These are phyloP conservation scores for Crematogaster levior DNA, from an alignment of 2,888 invertebrate genomes.

Conservation along the genomic window DNA sequence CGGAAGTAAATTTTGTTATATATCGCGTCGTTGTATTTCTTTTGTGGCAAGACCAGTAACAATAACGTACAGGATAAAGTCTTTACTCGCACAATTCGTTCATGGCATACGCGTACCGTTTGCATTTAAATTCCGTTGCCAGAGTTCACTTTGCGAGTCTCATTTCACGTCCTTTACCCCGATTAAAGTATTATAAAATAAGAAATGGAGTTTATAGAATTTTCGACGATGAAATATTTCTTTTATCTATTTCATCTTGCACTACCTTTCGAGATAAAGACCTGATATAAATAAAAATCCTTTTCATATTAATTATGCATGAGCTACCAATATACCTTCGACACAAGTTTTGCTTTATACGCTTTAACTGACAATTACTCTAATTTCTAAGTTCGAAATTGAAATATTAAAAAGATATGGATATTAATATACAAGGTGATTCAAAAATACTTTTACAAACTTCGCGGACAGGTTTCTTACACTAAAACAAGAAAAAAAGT, in stretches of 20 bases:
- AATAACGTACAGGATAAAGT: slow-evolving; percentile 17
- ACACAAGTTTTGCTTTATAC: not conserved
- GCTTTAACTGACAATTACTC: not conserved
- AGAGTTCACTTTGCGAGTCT: slow-evolving; percentile 34
- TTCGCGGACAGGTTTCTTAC: too few relatives aligned
- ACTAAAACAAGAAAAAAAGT: too few relatives aligned
- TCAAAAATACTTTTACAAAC: too few relatives aligned
- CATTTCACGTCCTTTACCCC: slow-evolving; percentile 28
- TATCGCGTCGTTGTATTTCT: slow-evolving; percentile 24
- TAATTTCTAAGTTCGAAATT: not conserved
- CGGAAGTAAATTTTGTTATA: slow-evolving; percentile 40
- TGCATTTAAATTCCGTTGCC: slow-evolving; percentile 38
- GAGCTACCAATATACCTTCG: not conserved
- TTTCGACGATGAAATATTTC: not conserved
- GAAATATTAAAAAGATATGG: not conserved
- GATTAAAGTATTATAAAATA: slow-evolving; percentile 4
- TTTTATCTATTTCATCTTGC: not conserved
- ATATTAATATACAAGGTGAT: not conserved
- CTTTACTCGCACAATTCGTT: slow-evolving; percentile 34
- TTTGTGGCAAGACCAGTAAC: slow-evolving; percentile 43
- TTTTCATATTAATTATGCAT: slow-evolving; percentile 9
- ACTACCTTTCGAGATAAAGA: not conserved
- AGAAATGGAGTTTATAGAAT: slow-evolving; percentile 10
- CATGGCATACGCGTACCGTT: slow-evolving; percentile 43
- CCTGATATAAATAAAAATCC: not conserved